These are phyloP conservation scores for Oscheius myriophilus DNA, from an alignment of 2,888 invertebrate genomes.

Conservation along the genomic window DNA sequence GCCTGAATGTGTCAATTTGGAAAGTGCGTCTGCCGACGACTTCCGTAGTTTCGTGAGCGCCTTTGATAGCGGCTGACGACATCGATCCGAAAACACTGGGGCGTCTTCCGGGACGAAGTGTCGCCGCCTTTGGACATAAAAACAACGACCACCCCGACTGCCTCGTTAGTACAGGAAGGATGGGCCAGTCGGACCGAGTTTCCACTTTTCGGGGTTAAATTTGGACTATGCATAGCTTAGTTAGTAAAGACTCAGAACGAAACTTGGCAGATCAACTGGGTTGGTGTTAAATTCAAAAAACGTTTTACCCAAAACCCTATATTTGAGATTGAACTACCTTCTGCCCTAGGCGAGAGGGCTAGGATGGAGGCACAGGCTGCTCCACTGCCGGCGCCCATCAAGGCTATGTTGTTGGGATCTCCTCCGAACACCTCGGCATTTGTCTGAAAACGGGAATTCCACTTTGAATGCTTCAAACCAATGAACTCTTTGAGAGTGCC, in stretches of 20 bases:
- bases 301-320: background rate
- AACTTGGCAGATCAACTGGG: no score
- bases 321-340: slow-evolving; percentile 42
- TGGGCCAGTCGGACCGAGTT: no score
- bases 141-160: slow-evolving; percentile 13
- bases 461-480: no score
- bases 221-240: no score
- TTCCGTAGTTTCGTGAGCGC: slow-evolving; percentile 30
- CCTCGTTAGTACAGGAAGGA: background rate
- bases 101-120: slow-evolving; percentile 21
- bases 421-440: slow-evolving; percentile 68
- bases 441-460: slow-evolving; percentile 39
- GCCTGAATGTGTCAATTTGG: slow-evolving; percentile 42
- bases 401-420: slow-evolving; percentile 64
- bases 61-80: slow-evolving; percentile 28
- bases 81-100: slow-evolving; percentile 27
- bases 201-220: no score
- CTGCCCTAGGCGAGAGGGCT: slow-evolving; percentile 68
- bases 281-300: no score
- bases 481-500: no score
- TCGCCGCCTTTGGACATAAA: slow-evolving; percentile 20
- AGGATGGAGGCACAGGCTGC: slow-evolving; percentile 68
- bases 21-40: slow-evolving; percentile 1
- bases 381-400: slow-evolving; percentile 70
- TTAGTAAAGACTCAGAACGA: no score